Conservation (phyloP, 1,140 invertebrate genomes). For the Aradophagus sp. region DNA sequence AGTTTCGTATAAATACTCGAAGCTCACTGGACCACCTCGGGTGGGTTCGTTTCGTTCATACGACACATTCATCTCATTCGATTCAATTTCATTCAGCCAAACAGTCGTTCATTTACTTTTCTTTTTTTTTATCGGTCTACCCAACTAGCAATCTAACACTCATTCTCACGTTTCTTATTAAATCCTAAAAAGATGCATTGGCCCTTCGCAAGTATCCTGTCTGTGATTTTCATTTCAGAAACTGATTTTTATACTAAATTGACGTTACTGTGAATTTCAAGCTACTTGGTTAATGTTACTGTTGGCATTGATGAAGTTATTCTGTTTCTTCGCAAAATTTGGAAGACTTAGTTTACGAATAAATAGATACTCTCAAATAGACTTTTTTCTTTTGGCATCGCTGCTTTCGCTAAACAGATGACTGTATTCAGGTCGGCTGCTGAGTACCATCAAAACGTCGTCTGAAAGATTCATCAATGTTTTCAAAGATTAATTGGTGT, state of each 20-base stretch:
- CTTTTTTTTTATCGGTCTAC: no score
- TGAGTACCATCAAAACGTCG: constrained; percentile 22
- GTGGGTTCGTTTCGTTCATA: no score
- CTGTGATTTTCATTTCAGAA: constrained; percentile 15
- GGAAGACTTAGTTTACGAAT: constrained; percentile 37
- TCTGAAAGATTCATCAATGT: constrained; percentile 14
- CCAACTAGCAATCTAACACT: not conserved
- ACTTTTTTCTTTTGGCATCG: constrained; percentile 50
- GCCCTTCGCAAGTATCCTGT: constrained; percentile 1
- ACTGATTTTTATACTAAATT: constrained; percentile 38
- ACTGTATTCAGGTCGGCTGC: constrained; percentile 27
- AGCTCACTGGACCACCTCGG: no score
- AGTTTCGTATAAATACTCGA: no score
- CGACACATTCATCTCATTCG: no score
- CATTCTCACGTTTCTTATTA: not conserved
- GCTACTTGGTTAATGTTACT: constrained; percentile 27
- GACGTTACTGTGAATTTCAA: constrained; percentile 33
- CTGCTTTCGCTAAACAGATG: constrained; percentile 38
- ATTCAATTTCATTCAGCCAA: no score
- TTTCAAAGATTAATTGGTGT: no score
- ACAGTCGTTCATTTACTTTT: no score
- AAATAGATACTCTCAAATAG: constrained; percentile 44
- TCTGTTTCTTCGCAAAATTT: constrained; percentile 25
- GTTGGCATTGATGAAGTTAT: constrained; percentile 19
- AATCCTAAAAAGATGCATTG: constrained; percentile 18